Percentiles rank a stretch among this genome's conserved stretches.
These are phyloP conservation scores for Lagenorhynchus albirostris DNA, from an alignment of 2,113 vertebrate species.

Conservation along the genomic window DNA sequence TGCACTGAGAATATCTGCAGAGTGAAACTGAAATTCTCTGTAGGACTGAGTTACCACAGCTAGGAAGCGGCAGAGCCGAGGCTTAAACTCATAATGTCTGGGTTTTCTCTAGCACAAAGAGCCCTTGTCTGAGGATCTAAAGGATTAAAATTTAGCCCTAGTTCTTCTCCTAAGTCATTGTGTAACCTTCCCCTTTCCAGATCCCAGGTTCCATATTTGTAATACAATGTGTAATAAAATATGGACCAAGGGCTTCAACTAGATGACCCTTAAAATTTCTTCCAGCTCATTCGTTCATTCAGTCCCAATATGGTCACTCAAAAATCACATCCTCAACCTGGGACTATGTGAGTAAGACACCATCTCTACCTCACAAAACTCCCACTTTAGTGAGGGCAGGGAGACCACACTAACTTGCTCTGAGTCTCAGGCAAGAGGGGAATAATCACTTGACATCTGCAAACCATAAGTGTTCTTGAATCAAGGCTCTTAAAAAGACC, in stretches of 20 bases:
- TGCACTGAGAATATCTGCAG: neutral
- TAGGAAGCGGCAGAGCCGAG: neutral
- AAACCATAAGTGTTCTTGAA: neutral
- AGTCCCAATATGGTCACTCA: neutral
- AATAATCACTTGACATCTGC: constrained; percentile 2
- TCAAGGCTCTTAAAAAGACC: neutral
- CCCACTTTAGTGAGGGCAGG: neutral
- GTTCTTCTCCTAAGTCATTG: neutral
- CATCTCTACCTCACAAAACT: neutral
- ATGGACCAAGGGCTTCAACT: neutral
- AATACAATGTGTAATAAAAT: neutral
- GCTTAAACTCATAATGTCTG: neutral
- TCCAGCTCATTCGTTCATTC: neutral
- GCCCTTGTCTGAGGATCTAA: neutral
- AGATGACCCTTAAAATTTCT: neutral
- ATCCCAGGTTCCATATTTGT: neutral
- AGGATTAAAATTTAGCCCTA: neutral
- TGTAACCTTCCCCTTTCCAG: neutral
- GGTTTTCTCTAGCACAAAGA: neutral
- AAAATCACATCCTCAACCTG: neutral
- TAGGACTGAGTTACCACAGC: neutral
- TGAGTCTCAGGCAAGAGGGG: neutral
- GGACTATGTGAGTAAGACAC: neutral
- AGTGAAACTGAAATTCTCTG: neutral
- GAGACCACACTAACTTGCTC: neutral